Base-by-base conservation (phyloP, 1,140 invertebrate genomes). In the Pogonomyrmex barbatus region DNA sequence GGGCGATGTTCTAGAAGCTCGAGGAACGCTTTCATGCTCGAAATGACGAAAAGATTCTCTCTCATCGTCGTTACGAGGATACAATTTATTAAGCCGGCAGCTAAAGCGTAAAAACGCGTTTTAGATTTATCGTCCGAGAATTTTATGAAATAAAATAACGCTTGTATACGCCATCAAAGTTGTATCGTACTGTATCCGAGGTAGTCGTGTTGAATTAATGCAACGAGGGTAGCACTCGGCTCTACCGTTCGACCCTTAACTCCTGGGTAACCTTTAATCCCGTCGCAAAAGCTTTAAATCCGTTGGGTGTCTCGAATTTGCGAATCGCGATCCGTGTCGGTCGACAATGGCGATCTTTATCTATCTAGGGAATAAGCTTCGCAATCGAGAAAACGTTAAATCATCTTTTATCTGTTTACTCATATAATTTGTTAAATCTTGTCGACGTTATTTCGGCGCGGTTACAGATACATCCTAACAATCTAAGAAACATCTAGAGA, bases 151-250 rank as follows among this genome's bases (percentile, higher is more conserved):
- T 83, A 83, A 83, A 83, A 75, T 62, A 83, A 83, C 54, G 68
- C 56, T 10, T 33, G n/a, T 75, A 73, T 42, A 60, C 10, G 5
- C 24, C 14, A 9, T 71, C 42, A 39, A n/a, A 9, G 45, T 30
- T 54, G n/a, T 50, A 30, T 8, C 10, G 60, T 60, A 39, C 17
- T 4, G 14, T 54, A 81, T 81, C 54, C 54, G 45, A 73, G 54
- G 12, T 73, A 83, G 79, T 75, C 79, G 79, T 73, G 68, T 83
- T 83, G 68, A 83, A 83, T 83, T 83, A 83, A 83, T 73, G 79
- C 68, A 73, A 75, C 30, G 54, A 83, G 79, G 79, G 68, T 75
- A 60, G 67, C 30, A 62, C 68, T 83, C 33, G 79, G 79, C 56
- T 75, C 79, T 14, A 12, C 39, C 52, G 30, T 83, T 82, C 68